A percentile compares a stretch with the other conserved stretches of the same genome.
Evolutionary conservation across 2,888 invertebrate genomes (phyloP).

Genomic region (Amphipoea oculea): DNA sequence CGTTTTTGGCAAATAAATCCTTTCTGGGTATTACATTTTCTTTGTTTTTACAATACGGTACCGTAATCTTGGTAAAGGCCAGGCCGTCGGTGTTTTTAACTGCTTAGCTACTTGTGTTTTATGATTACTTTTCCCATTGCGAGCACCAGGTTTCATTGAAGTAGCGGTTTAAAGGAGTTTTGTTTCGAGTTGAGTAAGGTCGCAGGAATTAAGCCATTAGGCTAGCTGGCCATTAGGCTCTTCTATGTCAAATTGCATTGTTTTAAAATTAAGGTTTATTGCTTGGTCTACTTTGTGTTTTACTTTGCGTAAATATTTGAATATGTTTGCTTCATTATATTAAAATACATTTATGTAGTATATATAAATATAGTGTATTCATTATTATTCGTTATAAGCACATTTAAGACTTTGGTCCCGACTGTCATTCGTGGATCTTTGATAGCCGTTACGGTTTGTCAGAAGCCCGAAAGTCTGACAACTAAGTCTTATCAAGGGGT

Average conservation of each 20-base stretch:
- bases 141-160: conserved; percentile 2
- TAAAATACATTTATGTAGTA: too few species aligned
- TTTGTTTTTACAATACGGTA: conserved; percentile 49
- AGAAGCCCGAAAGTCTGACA: too few species aligned
- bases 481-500: neutral
- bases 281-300: neutral
- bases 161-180: neutral
- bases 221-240: neutral
- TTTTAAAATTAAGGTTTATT: neutral
- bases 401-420: too few species aligned
- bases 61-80: conserved; percentile 47
- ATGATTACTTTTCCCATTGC: conserved; percentile 19
- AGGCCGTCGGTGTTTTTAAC: conserved; percentile 17
- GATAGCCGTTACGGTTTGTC: too few species aligned
- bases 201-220: neutral
- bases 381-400: too few species aligned
- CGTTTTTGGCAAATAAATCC: conserved; percentile 64
- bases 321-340: too few species aligned
- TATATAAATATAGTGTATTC: too few species aligned
- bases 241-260: neutral
- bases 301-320: too few species aligned
- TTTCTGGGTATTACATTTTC: conserved; percentile 48
- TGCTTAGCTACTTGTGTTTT: conserved; percentile 30
- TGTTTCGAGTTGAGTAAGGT: conserved; percentile 3
- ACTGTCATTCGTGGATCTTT: too few species aligned